Conservation (phyloP, 2,113 vertebrate species). For the Hipposideros armiger region DNA sequence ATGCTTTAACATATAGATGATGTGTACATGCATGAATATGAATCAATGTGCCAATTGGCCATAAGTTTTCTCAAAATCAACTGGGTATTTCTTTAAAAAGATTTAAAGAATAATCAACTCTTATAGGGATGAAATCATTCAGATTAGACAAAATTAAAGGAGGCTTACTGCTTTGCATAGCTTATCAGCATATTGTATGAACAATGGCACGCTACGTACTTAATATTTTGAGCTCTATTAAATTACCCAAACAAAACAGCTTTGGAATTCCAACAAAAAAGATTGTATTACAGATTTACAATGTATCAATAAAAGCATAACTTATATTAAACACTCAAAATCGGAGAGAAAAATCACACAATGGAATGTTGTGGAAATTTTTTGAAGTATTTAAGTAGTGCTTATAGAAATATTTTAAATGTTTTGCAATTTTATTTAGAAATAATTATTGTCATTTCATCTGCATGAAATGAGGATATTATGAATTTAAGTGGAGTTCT, state of each 20-base stretch:
- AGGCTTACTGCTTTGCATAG: neutral
- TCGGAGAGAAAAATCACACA: constrained; percentile 79
- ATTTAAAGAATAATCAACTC: constrained; percentile 65
- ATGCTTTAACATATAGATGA: neutral
- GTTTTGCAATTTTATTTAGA: constrained; percentile 56
- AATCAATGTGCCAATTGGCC: neutral
- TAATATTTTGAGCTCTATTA: constrained; percentile 49
- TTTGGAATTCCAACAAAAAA: constrained; percentile 23
- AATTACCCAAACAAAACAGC: constrained; percentile 38
- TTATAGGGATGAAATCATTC: constrained; percentile 63
- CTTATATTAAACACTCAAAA: constrained; percentile 74
- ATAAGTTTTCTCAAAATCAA: neutral
- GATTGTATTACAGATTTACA: constrained; percentile 65
- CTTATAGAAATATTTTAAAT: constrained; percentile 77
- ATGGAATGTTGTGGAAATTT: constrained; percentile 72
- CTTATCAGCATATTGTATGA: neutral
- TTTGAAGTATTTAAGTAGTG: constrained; percentile 76
- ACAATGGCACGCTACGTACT: neutral
- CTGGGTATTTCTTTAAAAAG: neutral
- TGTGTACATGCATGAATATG: accelerated
- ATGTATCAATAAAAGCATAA: constrained; percentile 66
- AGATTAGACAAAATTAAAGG: constrained; percentile 37
- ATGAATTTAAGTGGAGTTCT: constrained; percentile 71
- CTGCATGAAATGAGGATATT: constrained; percentile 71
- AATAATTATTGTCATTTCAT: constrained; percentile 76